A percentile compares a stretch with the other conserved stretches of the same genome.
Evolutionary conservation across 2,113 vertebrate genomes (phyloP).

Genomic region (Paradisaea rubra): DNA sequence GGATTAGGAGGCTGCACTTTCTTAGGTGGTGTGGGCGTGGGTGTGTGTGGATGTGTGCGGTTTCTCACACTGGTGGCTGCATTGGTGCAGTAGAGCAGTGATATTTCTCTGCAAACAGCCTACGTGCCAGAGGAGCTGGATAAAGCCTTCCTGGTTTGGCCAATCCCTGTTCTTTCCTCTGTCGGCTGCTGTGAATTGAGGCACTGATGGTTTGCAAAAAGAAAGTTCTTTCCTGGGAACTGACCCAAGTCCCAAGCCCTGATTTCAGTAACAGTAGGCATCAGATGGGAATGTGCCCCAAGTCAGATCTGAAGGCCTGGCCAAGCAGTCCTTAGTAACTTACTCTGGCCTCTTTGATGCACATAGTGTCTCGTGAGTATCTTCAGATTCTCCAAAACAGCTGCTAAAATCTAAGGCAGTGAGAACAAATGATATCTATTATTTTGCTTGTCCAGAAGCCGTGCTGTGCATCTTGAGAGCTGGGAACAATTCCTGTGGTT

Average conservation of each 20-base stretch:
- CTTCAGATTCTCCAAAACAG: neutral
- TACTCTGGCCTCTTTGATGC: neutral
- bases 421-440: accelerated
- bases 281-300: neutral
- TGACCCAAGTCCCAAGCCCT: neutral
- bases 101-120: neutral
- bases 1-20: neutral
- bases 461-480: neutral
- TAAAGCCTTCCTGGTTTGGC: neutral
- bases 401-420: neutral
- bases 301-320: neutral
- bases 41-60: neutral
- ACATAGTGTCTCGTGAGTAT: accelerated
- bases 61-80: neutral
- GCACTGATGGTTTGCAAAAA: neutral
- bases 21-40: neutral
- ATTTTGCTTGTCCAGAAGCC: neutral
- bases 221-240: neutral
- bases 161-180: neutral
- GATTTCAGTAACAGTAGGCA: neutral
- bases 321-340: neutral
- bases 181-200: neutral
- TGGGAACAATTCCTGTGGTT: neutral
- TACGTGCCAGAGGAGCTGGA: neutral
- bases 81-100: neutral